Evolutionary conservation across 2,888 invertebrate genomes (phyloP).

Genomic region (Parelbella ahira): DNA sequence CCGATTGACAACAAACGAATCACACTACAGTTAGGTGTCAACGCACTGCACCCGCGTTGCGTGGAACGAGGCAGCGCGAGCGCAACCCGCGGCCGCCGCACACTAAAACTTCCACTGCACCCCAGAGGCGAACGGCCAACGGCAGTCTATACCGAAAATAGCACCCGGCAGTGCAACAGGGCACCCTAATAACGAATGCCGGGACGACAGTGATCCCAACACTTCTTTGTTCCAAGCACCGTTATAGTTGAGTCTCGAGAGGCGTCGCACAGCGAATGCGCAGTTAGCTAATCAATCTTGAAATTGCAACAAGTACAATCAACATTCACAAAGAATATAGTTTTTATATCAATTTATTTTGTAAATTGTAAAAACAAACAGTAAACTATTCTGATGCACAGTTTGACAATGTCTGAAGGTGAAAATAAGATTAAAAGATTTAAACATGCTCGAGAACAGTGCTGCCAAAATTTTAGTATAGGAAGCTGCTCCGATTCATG

Average conservation of each 20-base stretch:
- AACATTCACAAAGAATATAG: too few species aligned
- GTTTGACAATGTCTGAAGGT: constrained; percentile 54
- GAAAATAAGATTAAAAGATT: constrained; percentile 58
- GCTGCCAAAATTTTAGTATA: constrained; percentile 65
- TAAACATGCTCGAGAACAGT: constrained; percentile 42
- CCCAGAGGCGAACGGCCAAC: constrained; percentile 66
- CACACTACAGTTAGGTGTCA: constrained; percentile 76
- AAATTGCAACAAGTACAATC: too few species aligned
- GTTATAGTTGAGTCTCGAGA: constrained; percentile 16
- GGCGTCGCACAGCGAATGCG: too few species aligned
- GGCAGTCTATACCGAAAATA: constrained; percentile 63
- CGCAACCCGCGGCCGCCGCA: constrained; percentile 58
- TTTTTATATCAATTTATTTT: too few species aligned
- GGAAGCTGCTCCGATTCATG: constrained; percentile 52
- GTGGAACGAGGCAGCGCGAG: constrained; percentile 48
- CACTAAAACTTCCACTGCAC: constrained; percentile 63
- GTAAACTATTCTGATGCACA: constrained; percentile 10
- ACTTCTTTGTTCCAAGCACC: constrained; percentile 49
- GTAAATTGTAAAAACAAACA: neutral
- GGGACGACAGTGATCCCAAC: constrained; percentile 38
- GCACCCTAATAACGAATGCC: constrained; percentile 68
- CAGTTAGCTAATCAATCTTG: too few species aligned
- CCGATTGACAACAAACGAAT: constrained; percentile 63
- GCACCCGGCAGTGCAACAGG: constrained; percentile 74
- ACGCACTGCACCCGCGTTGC: constrained; percentile 71